phyloP scores from a whole-genome alignment of 1,140 invertebrate genomes.

The Lanistes nyassanus region DNA sequence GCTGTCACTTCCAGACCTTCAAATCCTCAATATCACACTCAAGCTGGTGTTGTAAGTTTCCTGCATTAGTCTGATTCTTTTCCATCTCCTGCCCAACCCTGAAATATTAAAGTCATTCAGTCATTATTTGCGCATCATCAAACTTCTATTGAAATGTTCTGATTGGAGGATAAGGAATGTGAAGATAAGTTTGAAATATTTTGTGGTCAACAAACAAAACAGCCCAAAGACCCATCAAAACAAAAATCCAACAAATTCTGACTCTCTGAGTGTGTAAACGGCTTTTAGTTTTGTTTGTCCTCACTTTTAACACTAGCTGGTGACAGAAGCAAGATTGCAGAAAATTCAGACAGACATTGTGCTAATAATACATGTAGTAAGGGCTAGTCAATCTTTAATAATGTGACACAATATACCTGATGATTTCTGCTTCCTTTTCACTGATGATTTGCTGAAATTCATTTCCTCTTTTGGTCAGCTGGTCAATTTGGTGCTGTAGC shows the following conservation, averaged over 20 bases:
- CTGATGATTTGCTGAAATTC: constrained; percentile 43
- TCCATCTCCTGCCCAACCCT: constrained; percentile 50
- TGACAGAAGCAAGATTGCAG: background rate
- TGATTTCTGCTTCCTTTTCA: constrained; percentile 50
- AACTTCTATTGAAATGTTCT: no score
- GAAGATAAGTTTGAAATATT: no score
- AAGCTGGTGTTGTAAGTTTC: constrained; percentile 44
- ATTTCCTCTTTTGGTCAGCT: constrained; percentile 42
- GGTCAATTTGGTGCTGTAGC: constrained; percentile 45
- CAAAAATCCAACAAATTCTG: no score
- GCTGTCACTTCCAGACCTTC: constrained; percentile 36
- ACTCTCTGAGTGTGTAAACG: no score
- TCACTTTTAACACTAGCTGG: constrained; percentile 18
- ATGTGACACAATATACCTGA: constrained; percentile 30
- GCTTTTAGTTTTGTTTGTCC: no score
- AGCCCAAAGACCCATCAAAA: no score
- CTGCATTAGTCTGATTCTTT: constrained; percentile 36
- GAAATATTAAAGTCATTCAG: background rate
- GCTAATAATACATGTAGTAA: background rate
- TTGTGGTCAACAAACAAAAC: no score
- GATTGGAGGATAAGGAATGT: no score
- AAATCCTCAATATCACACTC: constrained; percentile 56
- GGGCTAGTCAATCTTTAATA: no score
- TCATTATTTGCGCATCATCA: no score
- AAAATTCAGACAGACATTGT: no score